Evolutionary conservation across 2,113 vertebrate species (phyloP).

Genomic region (Pelvicachromis taeniatus): DNA sequence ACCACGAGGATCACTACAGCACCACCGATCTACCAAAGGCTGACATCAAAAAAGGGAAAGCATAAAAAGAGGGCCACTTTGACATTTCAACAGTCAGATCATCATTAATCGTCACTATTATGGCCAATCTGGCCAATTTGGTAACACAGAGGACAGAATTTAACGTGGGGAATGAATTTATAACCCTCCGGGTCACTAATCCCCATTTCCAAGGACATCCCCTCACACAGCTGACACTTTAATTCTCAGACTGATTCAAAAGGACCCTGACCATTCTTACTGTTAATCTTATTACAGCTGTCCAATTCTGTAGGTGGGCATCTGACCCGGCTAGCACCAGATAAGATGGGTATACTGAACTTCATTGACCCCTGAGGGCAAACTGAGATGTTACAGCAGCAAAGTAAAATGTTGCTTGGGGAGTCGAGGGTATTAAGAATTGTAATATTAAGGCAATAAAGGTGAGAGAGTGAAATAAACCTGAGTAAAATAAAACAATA

Average conservation of each 20-base stretch:
- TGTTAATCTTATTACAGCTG: conserved; percentile 5
- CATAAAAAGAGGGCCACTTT: neutral
- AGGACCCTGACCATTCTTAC: neutral
- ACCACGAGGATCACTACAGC: neutral
- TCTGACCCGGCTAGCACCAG: neutral
- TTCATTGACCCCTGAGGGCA: neutral
- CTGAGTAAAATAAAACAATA: conserved; percentile 31
- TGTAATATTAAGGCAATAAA: conserved; percentile 18
- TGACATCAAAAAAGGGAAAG: neutral
- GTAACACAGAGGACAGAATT: neutral
- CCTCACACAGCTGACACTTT: neutral
- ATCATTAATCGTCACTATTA: conserved; percentile 6
- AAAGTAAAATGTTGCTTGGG: neutral
- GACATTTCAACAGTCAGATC: conserved; percentile 38
- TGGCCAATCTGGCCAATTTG: neutral
- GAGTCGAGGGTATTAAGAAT: neutral
- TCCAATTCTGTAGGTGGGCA: neutral
- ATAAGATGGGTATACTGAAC: neutral
- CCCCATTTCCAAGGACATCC: neutral
- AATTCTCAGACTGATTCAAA: neutral
- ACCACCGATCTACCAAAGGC: neutral
- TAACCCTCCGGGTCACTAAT: neutral
- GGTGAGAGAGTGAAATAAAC: conserved; percentile 6
- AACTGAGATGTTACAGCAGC: neutral
- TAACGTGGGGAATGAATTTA: neutral